phyloP scores from a whole-genome alignment of 2,888 invertebrate genomes.

The Carpatolechia fugitivella region DNA sequence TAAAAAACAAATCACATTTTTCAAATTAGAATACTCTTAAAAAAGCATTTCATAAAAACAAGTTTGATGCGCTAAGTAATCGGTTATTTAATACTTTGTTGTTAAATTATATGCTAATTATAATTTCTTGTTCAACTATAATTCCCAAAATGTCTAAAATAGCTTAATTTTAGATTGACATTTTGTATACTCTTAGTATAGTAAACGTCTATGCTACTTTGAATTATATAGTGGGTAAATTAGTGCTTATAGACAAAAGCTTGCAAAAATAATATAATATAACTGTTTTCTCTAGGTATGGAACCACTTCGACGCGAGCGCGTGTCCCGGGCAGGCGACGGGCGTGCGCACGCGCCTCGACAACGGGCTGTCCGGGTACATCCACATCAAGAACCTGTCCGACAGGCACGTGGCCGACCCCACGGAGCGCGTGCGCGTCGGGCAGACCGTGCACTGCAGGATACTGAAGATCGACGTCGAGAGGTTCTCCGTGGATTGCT shows the following conservation, averaged over 20 bases:
- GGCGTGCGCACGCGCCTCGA: conserved; percentile 94
- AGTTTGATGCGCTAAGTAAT: too few relatives aligned
- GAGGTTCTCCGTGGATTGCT: conserved; percentile 94
- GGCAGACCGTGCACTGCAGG: conserved; percentile 91
- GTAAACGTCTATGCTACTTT: not conserved
- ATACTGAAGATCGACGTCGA: conserved; percentile 98
- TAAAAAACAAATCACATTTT: too few relatives aligned
- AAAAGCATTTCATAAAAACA: too few relatives aligned
- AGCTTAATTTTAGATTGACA: too few relatives aligned
- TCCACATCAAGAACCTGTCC: conserved; percentile 95
- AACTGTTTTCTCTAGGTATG: conserved; percentile 84
- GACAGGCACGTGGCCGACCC: conserved; percentile 96
- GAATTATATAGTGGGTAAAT: not conserved
- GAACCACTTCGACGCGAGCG: conserved; percentile 98
- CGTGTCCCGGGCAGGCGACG: conserved; percentile 96
- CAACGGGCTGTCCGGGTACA: conserved; percentile 95
- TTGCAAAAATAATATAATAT: too few relatives aligned
- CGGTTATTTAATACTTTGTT: too few relatives aligned
- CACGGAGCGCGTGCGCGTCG: conserved; percentile 91
- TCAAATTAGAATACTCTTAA: too few relatives aligned
- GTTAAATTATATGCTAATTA: too few relatives aligned
- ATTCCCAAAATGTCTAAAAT: too few relatives aligned
- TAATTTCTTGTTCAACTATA: too few relatives aligned
- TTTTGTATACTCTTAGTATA: too few relatives aligned
- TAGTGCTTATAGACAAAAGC: too few relatives aligned